These are phyloP conservation scores for Dorcus hopei DNA, from an alignment of 2,888 invertebrate species.

Conservation along the genomic window DNA sequence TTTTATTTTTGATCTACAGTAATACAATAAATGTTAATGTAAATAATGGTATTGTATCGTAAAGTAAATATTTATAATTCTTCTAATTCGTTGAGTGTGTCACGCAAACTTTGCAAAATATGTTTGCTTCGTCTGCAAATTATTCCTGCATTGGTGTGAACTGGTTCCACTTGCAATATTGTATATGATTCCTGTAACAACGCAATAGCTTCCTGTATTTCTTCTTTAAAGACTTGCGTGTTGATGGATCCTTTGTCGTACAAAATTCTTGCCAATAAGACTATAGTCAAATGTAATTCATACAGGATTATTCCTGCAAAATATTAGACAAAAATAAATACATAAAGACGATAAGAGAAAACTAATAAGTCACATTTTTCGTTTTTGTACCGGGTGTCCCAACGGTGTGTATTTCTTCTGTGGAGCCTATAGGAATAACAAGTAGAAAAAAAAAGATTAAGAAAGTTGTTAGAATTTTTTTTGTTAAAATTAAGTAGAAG, in stretches of 20 bases:
- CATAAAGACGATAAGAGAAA: no score
- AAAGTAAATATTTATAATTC: not conserved
- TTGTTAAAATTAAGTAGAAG: no score
- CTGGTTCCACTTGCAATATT: conserved; percentile 67
- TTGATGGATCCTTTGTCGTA: conserved; percentile 59
- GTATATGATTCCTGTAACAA: conserved; percentile 62
- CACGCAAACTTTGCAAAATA: conserved; percentile 45
- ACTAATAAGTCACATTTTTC: no score
- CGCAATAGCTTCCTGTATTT: conserved; percentile 61
- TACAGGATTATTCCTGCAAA: conserved; percentile 69
- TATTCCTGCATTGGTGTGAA: conserved; percentile 62
- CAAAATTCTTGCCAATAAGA: conserved; percentile 65
- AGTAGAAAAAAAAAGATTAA: no score
- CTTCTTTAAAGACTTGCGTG: conserved; percentile 58
- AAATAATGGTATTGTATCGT: no score
- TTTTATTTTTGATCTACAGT: no score
- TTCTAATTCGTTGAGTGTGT: conserved; percentile 36
- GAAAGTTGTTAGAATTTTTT: no score
- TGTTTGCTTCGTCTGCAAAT: conserved; percentile 59
- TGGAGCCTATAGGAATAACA: no score
- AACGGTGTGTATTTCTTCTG: no score
- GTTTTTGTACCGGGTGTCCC: no score
- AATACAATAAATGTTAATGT: no score
- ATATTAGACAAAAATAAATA: not conserved
- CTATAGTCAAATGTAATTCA: conserved; percentile 75